Evolutionary conservation across 2,888 invertebrate genomes (phyloP).

Genomic region (Ypsolopha sequella): DNA sequence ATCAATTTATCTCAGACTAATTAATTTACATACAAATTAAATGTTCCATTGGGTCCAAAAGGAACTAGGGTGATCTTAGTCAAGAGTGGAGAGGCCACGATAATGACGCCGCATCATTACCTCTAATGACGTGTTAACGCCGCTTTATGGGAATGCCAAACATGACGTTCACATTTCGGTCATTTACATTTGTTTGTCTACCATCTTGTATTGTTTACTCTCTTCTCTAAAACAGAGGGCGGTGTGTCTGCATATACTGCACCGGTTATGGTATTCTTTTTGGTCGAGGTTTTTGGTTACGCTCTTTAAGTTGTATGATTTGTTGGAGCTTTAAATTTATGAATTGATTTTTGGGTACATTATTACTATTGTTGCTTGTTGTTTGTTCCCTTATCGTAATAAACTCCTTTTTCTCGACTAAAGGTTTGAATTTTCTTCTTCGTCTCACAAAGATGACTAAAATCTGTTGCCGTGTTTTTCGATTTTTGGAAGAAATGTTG

Average conservation of each 20-base stretch:
- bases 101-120: slow-evolving; percentile 67
- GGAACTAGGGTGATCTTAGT: too few species aligned
- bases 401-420: too few species aligned
- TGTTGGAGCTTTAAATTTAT: background rate
- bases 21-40: background rate
- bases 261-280: slow-evolving; percentile 47
- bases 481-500: too few species aligned
- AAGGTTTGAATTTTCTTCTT: too few species aligned
- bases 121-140: slow-evolving; percentile 71
- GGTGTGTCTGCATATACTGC: slow-evolving; percentile 47
- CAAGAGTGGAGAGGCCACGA: slow-evolving; percentile 22
- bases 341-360: background rate
- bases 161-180: slow-evolving; percentile 69
- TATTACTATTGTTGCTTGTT: background rate
- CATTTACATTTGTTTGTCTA: slow-evolving; percentile 70
- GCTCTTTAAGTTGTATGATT: slow-evolving; percentile 15
- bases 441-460: too few species aligned
- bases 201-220: slow-evolving; percentile 62
- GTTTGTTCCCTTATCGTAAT: too few species aligned
- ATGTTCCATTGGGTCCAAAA: too few species aligned
- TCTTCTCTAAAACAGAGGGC: slow-evolving; percentile 68
- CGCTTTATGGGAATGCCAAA: slow-evolving; percentile 71
- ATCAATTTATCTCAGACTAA: too few species aligned
- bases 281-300: slow-evolving; percentile 45
- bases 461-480: too few species aligned